Evolutionary conservation across 2,888 invertebrate species (phyloP).

Genomic region (Charanyca ferruginea): DNA sequence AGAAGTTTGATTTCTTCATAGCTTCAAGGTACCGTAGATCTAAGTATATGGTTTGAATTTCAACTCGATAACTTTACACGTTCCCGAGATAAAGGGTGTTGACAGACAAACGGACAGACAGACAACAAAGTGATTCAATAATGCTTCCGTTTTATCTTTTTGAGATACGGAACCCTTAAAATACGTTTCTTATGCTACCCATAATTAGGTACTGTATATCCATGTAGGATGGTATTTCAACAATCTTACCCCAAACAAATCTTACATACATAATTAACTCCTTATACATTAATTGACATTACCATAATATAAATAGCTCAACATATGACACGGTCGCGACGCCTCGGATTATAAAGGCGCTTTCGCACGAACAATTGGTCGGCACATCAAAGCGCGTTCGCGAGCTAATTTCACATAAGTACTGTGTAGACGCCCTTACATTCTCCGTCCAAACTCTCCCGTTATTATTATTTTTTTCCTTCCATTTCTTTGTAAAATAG

Average conservation of each 20-base stretch:
- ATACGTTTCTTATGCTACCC: not conserved
- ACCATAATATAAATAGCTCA: conserved; percentile 60
- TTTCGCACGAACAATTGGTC: conserved; percentile 85
- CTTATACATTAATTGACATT: conserved; percentile 58
- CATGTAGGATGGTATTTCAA: not conserved
- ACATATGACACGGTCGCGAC: conserved; percentile 71
- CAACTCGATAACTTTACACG: no score
- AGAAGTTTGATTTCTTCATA: no score
- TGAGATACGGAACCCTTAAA: no score
- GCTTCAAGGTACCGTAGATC: no score
- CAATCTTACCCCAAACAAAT: conserved; percentile 15
- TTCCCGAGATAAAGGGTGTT: no score
- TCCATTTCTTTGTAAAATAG: conserved; percentile 86
- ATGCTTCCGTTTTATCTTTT: no score
- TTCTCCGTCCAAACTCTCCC: conserved; percentile 68
- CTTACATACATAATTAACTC: conserved; percentile 49
- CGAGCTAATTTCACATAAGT: conserved; percentile 90
- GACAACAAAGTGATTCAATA: no score
- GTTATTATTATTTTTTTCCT: conserved; percentile 85
- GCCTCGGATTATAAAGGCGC: conserved; percentile 85
- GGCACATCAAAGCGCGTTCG: conserved; percentile 87
- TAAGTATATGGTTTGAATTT: no score
- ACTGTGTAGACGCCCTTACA: conserved; percentile 86
- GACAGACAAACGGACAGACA: no score
- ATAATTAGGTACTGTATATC: not conserved